Percentiles rank a stretch among this genome's conserved stretches.
Evolutionary conservation across 2,888 invertebrate genomes (phyloP).

Genomic region (Pterostichus madidus): DNA sequence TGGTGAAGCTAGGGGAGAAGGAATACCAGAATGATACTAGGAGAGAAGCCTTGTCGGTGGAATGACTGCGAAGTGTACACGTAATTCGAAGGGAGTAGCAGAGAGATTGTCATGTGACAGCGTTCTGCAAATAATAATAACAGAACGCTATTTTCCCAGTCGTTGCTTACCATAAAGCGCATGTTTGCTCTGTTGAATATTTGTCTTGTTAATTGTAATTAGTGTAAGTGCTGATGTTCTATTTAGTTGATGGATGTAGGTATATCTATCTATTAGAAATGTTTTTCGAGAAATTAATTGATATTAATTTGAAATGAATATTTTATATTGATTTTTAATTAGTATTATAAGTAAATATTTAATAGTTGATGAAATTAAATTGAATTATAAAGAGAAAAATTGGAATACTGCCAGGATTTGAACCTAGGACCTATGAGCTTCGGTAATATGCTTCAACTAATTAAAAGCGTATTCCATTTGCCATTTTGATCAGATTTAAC

Average conservation of each 20-base stretch:
- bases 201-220: neutral
- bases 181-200: neutral
- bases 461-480: too few species aligned
- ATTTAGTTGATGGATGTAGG: neutral
- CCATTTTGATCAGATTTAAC: too few species aligned
- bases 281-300: neutral
- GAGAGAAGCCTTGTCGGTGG: neutral
- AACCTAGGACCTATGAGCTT: too few species aligned
- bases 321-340: too few species aligned
- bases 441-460: too few species aligned
- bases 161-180: neutral
- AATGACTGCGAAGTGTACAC: conserved; percentile 8
- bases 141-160: neutral
- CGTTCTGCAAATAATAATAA: conserved; percentile 25
- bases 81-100: conserved; percentile 28
- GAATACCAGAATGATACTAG: neutral
- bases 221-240: neutral
- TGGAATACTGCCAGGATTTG: too few species aligned
- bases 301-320: too few species aligned
- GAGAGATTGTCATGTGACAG: conserved; percentile 10
- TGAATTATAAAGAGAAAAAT: too few species aligned
- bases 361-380: too few species aligned
- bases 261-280: neutral
- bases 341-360: too few species aligned
- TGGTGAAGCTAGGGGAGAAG: neutral